These are phyloP conservation scores for Oreocharis arfaki DNA, from an alignment of 2,113 vertebrate species.

Conservation along the genomic window DNA sequence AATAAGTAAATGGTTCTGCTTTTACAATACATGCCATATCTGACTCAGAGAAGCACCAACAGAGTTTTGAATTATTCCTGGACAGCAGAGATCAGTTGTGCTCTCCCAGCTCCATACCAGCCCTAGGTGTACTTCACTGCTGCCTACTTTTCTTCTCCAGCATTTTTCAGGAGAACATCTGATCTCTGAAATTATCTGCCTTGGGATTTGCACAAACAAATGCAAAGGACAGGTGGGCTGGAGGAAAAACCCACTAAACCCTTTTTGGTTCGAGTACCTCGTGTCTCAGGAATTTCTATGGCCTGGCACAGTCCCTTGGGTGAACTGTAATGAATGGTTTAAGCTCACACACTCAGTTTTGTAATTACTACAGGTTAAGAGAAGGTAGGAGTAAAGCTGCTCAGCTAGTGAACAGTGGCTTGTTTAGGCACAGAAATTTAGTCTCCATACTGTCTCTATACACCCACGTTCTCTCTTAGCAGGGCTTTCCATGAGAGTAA, in stretches of 20 bases:
- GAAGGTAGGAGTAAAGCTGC: neutral
- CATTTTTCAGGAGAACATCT: neutral
- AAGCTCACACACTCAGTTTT: neutral
- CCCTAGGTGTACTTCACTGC: neutral
- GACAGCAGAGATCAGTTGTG: neutral
- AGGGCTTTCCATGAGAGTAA: neutral
- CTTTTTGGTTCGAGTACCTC: neutral
- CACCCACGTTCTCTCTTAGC: neutral
- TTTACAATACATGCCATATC: neutral
- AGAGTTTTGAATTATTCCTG: neutral
- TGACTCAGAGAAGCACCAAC: neutral
- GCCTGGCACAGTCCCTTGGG: neutral
- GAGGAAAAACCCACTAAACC: neutral
- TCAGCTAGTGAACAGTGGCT: neutral
- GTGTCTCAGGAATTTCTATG: neutral
- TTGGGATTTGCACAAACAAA: neutral
- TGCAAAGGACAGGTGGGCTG: neutral
- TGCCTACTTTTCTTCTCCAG: neutral
- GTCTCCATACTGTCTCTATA: neutral
- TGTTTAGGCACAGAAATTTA: neutral
- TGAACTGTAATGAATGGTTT: neutral
- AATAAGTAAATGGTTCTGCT: neutral
- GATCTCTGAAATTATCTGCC: neutral
- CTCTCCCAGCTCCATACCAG: neutral
- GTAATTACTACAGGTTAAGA: neutral